Percentiles rank a stretch among this genome's conserved stretches.
phyloP scores from a whole-genome alignment of 2,888 invertebrate genomes.

The Pecten maximus region DNA sequence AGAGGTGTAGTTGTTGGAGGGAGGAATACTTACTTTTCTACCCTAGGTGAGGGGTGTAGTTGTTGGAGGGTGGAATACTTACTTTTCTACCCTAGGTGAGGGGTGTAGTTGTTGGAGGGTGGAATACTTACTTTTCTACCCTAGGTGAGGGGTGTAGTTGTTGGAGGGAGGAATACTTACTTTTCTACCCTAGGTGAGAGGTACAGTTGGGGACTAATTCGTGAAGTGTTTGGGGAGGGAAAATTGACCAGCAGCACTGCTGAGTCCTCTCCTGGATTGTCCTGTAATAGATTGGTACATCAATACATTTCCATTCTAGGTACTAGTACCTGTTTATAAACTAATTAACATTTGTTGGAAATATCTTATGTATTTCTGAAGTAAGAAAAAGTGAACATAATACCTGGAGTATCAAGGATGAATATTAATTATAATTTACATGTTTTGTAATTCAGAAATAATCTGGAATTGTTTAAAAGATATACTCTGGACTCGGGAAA shows the following conservation, averaged over 20 bases:
- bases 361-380: too few relatives aligned
- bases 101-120: constrained; percentile 82
- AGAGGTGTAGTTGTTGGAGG: too few relatives aligned
- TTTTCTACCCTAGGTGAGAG: constrained; percentile 85
- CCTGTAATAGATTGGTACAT: constrained; percentile 74
- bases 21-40: too few relatives aligned
- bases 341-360: too few relatives aligned
- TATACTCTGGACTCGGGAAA: too few relatives aligned
- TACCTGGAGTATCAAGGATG: too few relatives aligned
- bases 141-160: constrained; percentile 84
- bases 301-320: neutral
- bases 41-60: too few relatives aligned
- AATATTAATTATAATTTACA: too few relatives aligned
- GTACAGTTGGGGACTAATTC: constrained; percentile 83
- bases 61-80: too few relatives aligned
- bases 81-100: constrained; percentile 84
- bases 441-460: too few relatives aligned
- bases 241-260: constrained; percentile 86
- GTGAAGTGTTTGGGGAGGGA: constrained; percentile 83
- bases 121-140: constrained; percentile 83
- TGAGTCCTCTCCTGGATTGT: constrained; percentile 83
- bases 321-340: neutral
- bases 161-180: constrained; percentile 73
- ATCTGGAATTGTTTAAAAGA: too few relatives aligned
- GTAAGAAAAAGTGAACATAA: too few relatives aligned